Evolutionary conservation across 2,888 invertebrate genomes (phyloP), one percentile per base, ranked within the genome.

Genomic region (Dryomyza anilis): DNA sequence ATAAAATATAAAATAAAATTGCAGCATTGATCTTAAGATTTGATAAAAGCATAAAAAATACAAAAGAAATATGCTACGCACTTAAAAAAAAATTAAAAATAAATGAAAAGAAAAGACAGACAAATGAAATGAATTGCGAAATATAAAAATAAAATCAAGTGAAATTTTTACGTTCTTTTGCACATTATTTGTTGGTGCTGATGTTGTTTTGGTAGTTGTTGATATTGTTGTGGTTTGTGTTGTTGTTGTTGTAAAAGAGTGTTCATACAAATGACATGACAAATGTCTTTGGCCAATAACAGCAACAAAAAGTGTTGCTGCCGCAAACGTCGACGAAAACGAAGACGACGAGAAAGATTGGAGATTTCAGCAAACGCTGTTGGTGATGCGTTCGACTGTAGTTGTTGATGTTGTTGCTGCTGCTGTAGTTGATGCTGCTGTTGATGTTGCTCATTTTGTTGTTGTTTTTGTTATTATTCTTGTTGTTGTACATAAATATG

Each of bases 261-360:
- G 69, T 72, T 73, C 72, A 67, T 68, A 76, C 76, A 78, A 78
- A 78, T 78, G 78, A 79, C 79, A 79, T 79, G 78, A 79, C 79
- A 79, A 79, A 79, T 79, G 77, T 75, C 70, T 77, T 75, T 71
- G 73, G 72, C 70, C 73, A 72, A 69, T 63, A 70, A 63, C 70
- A 30, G 21, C 16, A 53, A 16, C 53, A 3, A 30, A 19, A 14
- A 21, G 10, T 19, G 53, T 4, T 10, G 36, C 50, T n/a, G 10
- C 21, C 3, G 21, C 21, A 19, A 8, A 12, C 23, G 55, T 36
- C 21, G 50, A 14, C n/a, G 50, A 3, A 27, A 23, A 19, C 14
- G 33, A 33, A 33, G 16, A 19, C 36, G 36, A 23, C 55, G 19
- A 12, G n/a, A 62, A 69, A 67, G 69, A 69, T 68, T 68, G 70